These are phyloP conservation scores for Bombus sylvicola DNA, from an alignment of 1,140 invertebrate species.

Conservation along the genomic window DNA sequence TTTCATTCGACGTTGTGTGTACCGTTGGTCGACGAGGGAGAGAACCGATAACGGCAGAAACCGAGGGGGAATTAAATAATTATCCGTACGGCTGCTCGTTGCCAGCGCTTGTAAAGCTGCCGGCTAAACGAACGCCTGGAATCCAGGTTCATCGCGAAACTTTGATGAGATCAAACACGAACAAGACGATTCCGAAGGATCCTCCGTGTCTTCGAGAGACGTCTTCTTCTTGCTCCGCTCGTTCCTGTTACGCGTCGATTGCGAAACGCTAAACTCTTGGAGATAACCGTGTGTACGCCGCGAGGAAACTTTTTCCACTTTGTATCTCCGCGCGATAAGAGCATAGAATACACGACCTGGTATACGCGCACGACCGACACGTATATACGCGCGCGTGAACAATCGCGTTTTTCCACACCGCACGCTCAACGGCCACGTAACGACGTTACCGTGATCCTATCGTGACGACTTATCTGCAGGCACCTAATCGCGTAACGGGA, in stretches of 20 bases:
- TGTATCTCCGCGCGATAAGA: constrained; percentile 61
- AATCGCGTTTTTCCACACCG: constrained; percentile 11
- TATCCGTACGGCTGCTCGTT: background rate
- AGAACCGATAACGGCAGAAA: background rate
- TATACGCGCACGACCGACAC: background rate
- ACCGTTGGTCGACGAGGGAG: background rate
- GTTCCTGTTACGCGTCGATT: constrained; percentile 36
- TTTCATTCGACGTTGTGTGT: background rate
- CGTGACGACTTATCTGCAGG: constrained; percentile 7
- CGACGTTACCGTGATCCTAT: constrained; percentile 14
- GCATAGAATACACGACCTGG: constrained; percentile 1
- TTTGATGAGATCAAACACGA: constrained; percentile 50
- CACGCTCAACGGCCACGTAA: background rate
- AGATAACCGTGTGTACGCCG: constrained; percentile 59
- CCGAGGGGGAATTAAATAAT: background rate
- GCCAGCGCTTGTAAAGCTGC: background rate
- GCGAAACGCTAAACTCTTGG: constrained; percentile 38
- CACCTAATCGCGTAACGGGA: constrained; percentile 4
- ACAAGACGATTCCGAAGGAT: constrained; percentile 23
- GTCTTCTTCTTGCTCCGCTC: background rate
- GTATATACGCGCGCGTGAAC: background rate
- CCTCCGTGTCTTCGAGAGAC: background rate
- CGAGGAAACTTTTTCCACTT: constrained; percentile 53
- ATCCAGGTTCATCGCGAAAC: constrained; percentile 41
- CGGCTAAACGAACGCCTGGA: background rate